Evolutionary conservation across 1,140 invertebrate genomes (phyloP), one percentile per base, ranked within the genome.

Genomic region (Aporrectodea caliginosa): DNA sequence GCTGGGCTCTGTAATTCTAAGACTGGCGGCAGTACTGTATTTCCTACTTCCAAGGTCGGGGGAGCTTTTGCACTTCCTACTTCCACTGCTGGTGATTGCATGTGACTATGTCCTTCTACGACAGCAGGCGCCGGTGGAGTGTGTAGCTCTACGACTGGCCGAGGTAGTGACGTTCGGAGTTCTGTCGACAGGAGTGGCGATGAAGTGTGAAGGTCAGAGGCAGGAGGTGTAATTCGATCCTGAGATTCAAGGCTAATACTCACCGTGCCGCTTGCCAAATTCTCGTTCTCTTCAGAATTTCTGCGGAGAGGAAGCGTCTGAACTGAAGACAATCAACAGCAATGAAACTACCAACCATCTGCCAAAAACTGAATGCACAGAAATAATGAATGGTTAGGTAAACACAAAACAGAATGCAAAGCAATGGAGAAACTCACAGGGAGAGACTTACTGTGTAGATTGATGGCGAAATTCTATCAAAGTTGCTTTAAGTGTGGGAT

Each of bases 251-350:
- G 88, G 29, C 94, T 97, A 72, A 98, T 93, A 16, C 98, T 96
- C 77, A 98, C 95, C 89, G 98, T 95, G 12, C 96, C 96, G 79
- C 93, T 92, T 0, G 97, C 94, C n/a, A 93, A 92, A 82, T 96
- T 95, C 79, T 92, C 92, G 85, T 97, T 95, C 78, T 94, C 93
- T 22, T 92, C 90, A 83, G 92, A 93, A 75, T 93, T 92, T 89
- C 95, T 95, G 82, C 93, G 92, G 78, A 98, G 90, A 88, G 97
- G 95, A 83, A 98, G 89, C 79, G 95, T 92, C 91, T 98, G 95
- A 91, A 97, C 95, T 97, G 86, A 82, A 89, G 85, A 32, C 43
- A 58, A 58, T n/a, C n/a, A n/a, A n/a, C n/a, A n/a, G n/a, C n/a
- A n/a, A n/a, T n/a, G n/a, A n/a, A n/a, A n/a, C n/a, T n/a, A n/a